phyloP scores from a whole-genome alignment of 2,888 invertebrate species.

The Petrolisthes manimaculis region DNA sequence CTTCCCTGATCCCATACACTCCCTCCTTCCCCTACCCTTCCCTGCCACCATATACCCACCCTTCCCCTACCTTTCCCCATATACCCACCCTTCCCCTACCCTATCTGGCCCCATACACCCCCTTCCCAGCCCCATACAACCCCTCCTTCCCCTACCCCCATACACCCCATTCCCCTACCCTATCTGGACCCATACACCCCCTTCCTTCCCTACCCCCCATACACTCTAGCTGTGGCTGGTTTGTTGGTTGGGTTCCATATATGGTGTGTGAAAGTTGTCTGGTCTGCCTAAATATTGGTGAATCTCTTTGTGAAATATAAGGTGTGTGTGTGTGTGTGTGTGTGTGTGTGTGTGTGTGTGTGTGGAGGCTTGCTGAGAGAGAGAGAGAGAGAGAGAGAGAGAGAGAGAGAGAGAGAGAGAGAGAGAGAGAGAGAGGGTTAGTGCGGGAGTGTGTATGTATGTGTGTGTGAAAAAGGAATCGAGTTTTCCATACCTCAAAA shows the following conservation, averaged over 20 bases:
- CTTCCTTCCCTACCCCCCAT: background rate
- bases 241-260: background rate
- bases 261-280: slow-evolving; percentile 3
- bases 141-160: background rate
- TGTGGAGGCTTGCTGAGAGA: slow-evolving; percentile 16
- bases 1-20: background rate
- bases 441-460: slow-evolving; percentile 16
- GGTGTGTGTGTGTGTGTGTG: background rate
- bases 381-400: slow-evolving; percentile 18
- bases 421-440: slow-evolving; percentile 36
- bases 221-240: background rate
- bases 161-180: background rate
- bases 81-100: background rate
- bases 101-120: background rate
- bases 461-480: background rate
- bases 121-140: background rate
- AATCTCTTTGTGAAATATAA: too few species aligned
- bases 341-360: background rate
- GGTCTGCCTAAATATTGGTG: too few species aligned
- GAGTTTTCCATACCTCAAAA: background rate
- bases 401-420: slow-evolving; percentile 9
- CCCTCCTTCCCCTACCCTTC: background rate
- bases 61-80: background rate
- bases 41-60: background rate
- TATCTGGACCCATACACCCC: background rate